Evolutionary conservation across 2,797 vertebrate species (phyloP), one percentile per base, ranked within the genome.

Genomic region (Pseudochirops corinnae): DNA sequence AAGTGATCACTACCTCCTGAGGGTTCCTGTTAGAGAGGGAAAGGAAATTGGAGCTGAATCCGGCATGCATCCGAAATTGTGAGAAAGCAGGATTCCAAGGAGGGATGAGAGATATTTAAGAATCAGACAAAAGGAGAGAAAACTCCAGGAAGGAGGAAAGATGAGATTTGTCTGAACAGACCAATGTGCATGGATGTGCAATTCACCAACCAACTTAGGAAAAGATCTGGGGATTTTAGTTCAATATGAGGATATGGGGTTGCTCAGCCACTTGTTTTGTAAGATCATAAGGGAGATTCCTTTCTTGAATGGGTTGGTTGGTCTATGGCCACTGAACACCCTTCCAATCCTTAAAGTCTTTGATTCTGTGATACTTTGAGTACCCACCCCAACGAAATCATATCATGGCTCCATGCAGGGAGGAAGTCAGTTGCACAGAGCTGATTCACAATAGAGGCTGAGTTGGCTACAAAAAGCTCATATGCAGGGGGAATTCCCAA

Each of bases 371-470:
- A 87, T 87, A 50, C 74, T 87, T 87, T 87, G 74, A 46, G 7
- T 50, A 87, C 74, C 21, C 39, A 87, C 13, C 9, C 74, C 74
- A 87, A 5, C 50, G 74, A 87, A 87, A 50, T 87, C 39, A 46
- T 26, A 50, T 87, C 39, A 26, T 87, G 21, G 21, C 39, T 46
- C 21, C 39, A 46, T 87, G 39, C 18, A 1, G 13, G 90, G 56
- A 92, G 82, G 90, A 58, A n/a, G 39, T 93, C 24, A 7, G n/a
- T 91, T 90, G 97, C 95, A 93, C 52, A 24, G 93, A 82, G 56
- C 91, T 92, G 92, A 95, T 96, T 97, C 93, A 92, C 94, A 12
- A 26, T 55, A 91, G 94, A 93, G 90, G 60, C 94, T 46, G 26
- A 60, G 55, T 92, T 92, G 62, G 94, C 60, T 90, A 7, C 90